Conservation (phyloP, 2,888 invertebrate genomes). For the Bruchidius siliquastri region DNA sequence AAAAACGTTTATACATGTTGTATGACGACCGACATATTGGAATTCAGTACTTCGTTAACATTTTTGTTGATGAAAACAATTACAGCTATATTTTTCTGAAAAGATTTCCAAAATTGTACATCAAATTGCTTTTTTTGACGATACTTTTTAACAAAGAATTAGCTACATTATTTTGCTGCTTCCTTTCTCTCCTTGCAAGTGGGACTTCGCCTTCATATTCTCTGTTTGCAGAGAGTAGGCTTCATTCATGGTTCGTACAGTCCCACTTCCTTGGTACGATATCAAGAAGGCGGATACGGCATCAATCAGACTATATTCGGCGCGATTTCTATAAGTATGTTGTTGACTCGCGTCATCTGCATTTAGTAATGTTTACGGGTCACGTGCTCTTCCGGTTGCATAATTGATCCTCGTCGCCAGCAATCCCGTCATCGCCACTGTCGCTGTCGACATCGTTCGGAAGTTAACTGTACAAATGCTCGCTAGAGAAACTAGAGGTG, state of each 20-base stretch:
- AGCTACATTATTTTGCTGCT: too few species aligned
- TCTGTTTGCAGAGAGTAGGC: constrained; percentile 1
- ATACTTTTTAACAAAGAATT: too few species aligned
- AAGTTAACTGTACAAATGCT: too few species aligned
- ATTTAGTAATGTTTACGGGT: neutral
- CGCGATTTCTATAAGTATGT: neutral
- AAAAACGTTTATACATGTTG: too few species aligned
- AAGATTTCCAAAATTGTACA: constrained; percentile 13
- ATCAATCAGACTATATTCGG: neutral
- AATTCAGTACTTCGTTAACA: too few species aligned
- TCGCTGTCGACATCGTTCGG: too few species aligned
- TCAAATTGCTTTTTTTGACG: too few species aligned
- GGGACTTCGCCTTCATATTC: constrained; percentile 25
- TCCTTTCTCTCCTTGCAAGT: too few species aligned
- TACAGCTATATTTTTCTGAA: too few species aligned
- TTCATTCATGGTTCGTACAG: neutral
- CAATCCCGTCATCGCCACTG: neutral
- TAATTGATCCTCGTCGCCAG: neutral
- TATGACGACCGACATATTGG: too few species aligned
- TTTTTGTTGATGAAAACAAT: too few species aligned
- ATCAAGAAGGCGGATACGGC: neutral
- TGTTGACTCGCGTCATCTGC: neutral
- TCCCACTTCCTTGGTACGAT: neutral
- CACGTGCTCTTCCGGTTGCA: neutral
- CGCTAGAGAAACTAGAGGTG: too few species aligned